These are phyloP conservation scores for Chrysomela aeneicollis DNA, from an alignment of 2,888 invertebrate genomes.

Conservation along the genomic window DNA sequence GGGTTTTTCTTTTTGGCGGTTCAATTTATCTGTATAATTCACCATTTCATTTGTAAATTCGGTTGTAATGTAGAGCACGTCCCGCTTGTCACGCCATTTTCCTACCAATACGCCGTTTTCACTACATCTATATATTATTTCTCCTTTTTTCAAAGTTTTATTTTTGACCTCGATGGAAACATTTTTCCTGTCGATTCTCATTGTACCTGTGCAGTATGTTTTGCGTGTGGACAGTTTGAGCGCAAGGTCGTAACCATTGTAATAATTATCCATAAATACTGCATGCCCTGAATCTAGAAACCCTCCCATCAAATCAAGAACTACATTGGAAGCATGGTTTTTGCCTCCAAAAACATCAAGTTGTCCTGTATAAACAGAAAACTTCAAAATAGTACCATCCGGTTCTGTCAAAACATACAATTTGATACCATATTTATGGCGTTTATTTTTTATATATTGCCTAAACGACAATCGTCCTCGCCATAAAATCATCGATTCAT, in stretches of 20 bases:
- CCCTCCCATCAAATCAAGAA: slow-evolving; percentile 35
- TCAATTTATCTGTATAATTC: slow-evolving; percentile 33
- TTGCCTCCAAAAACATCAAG: slow-evolving; percentile 45
- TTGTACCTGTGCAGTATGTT: slow-evolving; percentile 56
- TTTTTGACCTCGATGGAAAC: slow-evolving; percentile 42
- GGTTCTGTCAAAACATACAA: slow-evolving; percentile 54
- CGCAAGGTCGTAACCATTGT: slow-evolving; percentile 40
- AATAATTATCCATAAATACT: slow-evolving; percentile 45
- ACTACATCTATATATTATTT: slow-evolving; percentile 39
- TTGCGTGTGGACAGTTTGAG: slow-evolving; percentile 28
- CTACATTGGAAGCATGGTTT: slow-evolving; percentile 39
- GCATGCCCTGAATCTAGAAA: slow-evolving; percentile 37
- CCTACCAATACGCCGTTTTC: slow-evolving; percentile 43
- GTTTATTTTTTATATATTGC: slow-evolving; percentile 26
- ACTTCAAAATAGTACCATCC: slow-evolving; percentile 43
- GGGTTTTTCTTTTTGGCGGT: slow-evolving; percentile 28
- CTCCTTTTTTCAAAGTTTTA: slow-evolving; percentile 41
- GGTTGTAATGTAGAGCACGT: slow-evolving; percentile 48
- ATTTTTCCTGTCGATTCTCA: slow-evolving; percentile 44
- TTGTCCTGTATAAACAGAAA: slow-evolving; percentile 48
- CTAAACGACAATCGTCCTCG: slow-evolving; percentile 43
- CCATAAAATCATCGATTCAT: slow-evolving; percentile 42
- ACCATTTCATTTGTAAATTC: slow-evolving; percentile 42
- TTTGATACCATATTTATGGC: too few relatives aligned
- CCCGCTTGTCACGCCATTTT: slow-evolving; percentile 51